A percentile compares a stretch with the other conserved stretches of the same genome.
phyloP scores from a whole-genome alignment of 2,113 vertebrate species.

The Pluvianellus socialis region DNA sequence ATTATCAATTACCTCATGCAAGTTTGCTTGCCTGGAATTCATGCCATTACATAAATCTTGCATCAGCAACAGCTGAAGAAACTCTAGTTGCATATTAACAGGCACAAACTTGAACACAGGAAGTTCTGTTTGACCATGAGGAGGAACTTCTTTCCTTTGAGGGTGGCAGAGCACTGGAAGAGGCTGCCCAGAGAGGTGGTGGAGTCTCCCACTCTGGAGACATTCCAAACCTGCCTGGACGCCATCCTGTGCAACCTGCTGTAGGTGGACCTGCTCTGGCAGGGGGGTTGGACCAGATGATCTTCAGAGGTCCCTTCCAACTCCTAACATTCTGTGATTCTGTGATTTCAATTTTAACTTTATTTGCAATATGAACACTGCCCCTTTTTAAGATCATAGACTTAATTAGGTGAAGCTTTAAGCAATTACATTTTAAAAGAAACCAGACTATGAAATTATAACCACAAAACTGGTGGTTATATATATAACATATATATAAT shows the following conservation, averaged over 20 bases:
- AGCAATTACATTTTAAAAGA: background rate
- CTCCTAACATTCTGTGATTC: no score
- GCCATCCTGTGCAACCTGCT: no score
- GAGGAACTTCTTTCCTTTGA: no score
- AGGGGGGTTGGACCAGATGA: no score
- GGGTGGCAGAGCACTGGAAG: no score
- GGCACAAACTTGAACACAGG: no score
- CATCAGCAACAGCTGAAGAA: background rate
- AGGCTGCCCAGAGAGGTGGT: no score
- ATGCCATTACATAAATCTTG: background rate
- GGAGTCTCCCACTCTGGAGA: no score
- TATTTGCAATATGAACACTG: background rate
- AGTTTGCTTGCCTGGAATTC: background rate
- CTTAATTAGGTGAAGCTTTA: background rate
- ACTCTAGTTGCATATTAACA: background rate
- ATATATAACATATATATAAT: background rate
- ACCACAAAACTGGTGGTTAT: background rate
- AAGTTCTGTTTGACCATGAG: no score
- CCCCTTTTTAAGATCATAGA: background rate
- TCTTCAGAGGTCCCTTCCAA: no score
- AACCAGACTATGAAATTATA: background rate
- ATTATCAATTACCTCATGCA: background rate
- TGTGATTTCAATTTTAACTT: background rate
- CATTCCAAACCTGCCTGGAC: no score
- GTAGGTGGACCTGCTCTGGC: no score